Percentiles rank a stretch among this genome's conserved stretches.
These are phyloP conservation scores for Medauroidea extradentata DNA, from an alignment of 1,140 invertebrate species.

Conservation along the genomic window DNA sequence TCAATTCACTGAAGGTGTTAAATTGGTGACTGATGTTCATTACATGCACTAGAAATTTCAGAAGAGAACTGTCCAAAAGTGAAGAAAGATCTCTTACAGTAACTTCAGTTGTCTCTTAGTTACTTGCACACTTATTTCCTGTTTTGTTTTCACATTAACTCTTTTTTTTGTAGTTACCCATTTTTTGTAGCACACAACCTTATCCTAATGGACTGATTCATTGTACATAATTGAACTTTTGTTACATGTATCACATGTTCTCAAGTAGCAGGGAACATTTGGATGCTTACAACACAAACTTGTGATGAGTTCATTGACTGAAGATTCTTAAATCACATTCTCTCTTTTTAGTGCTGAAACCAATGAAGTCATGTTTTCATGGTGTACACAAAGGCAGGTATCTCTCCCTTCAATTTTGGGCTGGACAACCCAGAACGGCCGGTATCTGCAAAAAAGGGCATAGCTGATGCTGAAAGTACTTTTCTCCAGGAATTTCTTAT, in stretches of 20 bases:
- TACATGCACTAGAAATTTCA: slow-evolving; percentile 16
- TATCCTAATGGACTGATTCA: slow-evolving; percentile 11
- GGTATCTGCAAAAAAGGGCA: slow-evolving; percentile 12
- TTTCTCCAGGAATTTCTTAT: slow-evolving; percentile 11
- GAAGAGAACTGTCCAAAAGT: slow-evolving; percentile 8
- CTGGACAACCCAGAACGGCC: slow-evolving; percentile 15
- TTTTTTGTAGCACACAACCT: slow-evolving; percentile 10
- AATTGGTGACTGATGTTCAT: slow-evolving; percentile 19
- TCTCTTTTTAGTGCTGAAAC: slow-evolving; percentile 11
- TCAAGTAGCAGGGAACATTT: slow-evolving; percentile 15
- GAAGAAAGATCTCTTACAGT: slow-evolving; percentile 7
- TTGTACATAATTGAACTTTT: slow-evolving; percentile 9
- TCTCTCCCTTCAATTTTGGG: slow-evolving; percentile 15
- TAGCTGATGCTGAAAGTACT: slow-evolving; percentile 11
- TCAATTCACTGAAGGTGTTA: slow-evolving; percentile 10
- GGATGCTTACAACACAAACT: slow-evolving; percentile 15
- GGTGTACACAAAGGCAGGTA: slow-evolving; percentile 18
- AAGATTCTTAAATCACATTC: slow-evolving; percentile 16
- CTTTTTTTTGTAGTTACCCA: slow-evolving; percentile 15
- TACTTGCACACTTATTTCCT: too few relatives aligned
- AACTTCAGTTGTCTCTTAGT: slow-evolving; percentile 6
- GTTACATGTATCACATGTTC: slow-evolving; percentile 18
- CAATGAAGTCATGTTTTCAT: slow-evolving; percentile 19
- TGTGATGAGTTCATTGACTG: slow-evolving; percentile 15
- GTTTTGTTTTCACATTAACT: slow-evolving; percentile 7